Percentiles rank a stretch among this genome's conserved stretches.
Evolutionary conservation across 2,797 vertebrate species (phyloP).

Genomic region (Ispidina picta): DNA sequence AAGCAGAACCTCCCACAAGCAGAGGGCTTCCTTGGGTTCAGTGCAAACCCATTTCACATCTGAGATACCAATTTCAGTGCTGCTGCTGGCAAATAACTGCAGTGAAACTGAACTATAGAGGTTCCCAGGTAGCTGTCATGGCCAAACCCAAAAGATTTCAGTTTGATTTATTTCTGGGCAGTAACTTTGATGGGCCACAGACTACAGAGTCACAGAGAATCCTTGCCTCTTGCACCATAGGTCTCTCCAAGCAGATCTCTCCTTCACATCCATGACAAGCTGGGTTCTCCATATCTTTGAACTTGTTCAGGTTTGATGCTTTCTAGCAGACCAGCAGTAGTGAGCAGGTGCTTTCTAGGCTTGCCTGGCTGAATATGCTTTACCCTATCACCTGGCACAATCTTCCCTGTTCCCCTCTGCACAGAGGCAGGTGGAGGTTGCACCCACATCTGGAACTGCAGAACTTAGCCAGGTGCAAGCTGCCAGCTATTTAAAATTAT

Average conservation of each 20-base stretch:
- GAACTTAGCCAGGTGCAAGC: background rate
- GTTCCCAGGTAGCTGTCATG: background rate
- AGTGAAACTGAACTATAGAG: background rate
- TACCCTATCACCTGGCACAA: background rate
- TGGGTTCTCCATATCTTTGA: background rate
- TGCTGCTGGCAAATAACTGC: background rate
- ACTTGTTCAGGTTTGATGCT: background rate
- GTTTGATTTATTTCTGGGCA: background rate
- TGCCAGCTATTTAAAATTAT: background rate
- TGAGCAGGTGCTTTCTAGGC: background rate
- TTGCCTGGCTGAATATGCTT: background rate
- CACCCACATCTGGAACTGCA: background rate
- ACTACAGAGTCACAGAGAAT: background rate
- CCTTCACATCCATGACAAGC: background rate
- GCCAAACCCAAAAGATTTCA: background rate
- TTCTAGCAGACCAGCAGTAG: background rate
- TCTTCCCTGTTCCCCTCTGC: background rate
- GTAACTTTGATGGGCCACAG: background rate
- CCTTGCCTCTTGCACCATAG: background rate
- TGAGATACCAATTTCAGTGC: background rate
- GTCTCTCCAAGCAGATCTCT: background rate
- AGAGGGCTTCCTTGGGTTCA: background rate
- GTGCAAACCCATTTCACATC: background rate
- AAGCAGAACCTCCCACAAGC: background rate
- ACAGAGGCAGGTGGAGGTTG: background rate